A percentile compares a stretch with the other conserved stretches of the same genome.
Conservation (phyloP, 2,888 invertebrate species). For the Tetropium fuscum region DNA sequence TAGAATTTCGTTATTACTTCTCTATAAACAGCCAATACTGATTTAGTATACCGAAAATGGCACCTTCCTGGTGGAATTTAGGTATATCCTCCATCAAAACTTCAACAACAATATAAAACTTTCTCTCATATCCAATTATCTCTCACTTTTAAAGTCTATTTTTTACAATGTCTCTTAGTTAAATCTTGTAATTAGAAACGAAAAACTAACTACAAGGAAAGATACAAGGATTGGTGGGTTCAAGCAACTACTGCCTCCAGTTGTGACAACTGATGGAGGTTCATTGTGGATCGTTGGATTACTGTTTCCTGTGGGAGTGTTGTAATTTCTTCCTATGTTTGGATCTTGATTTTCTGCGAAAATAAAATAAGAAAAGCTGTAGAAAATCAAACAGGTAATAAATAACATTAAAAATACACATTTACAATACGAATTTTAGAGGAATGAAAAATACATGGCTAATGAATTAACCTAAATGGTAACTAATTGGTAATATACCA, state of each 20-base stretch:
- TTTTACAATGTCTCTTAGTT: conserved; percentile 23
- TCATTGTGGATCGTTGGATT: conserved; percentile 29
- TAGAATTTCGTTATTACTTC: conserved; percentile 10
- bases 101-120: conserved; percentile 31
- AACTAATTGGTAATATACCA: no score
- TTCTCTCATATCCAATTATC: conserved; percentile 24
- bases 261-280: conserved; percentile 30
- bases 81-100: conserved; percentile 28
- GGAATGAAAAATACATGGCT: no score
- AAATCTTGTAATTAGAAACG: conserved; percentile 7
- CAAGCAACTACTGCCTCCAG: conserved; percentile 19
- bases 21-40: conserved; percentile 13
- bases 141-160: conserved; percentile 29
- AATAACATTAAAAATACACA: no score
- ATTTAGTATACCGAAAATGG: conserved; percentile 24
- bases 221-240: conserved; percentile 3
- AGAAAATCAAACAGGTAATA: no score
- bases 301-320: conserved; percentile 26
- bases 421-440: no score
- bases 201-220: conserved; percentile 4
- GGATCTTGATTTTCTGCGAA: conserved; percentile 28
- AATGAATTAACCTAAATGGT: no score
- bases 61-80: conserved; percentile 31
- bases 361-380: conserved; percentile 15
- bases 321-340: conserved; percentile 16